phyloP scores from a whole-genome alignment of 2,113 vertebrate genomes.

The Osmerus mordax region DNA sequence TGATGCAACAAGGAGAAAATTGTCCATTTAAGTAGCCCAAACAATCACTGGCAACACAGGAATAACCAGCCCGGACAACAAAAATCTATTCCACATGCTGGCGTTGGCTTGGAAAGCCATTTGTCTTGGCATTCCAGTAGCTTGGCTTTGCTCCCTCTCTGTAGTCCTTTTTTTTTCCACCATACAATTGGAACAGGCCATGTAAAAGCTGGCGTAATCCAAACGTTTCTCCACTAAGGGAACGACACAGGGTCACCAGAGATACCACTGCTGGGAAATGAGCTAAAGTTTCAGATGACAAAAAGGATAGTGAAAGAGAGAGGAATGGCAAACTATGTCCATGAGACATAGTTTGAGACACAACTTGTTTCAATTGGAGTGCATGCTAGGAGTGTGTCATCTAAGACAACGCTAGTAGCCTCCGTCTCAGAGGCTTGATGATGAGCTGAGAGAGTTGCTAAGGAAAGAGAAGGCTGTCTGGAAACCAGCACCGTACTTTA shows the following conservation, averaged over 20 bases:
- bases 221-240: slow-evolving; percentile 55
- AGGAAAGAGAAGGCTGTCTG: too few relatives aligned
- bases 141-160: slow-evolving; percentile 57
- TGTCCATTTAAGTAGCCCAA: slow-evolving; percentile 68
- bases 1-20: slow-evolving; percentile 68
- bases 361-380: slow-evolving; percentile 21
- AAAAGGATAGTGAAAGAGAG: slow-evolving; percentile 25
- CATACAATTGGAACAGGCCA: slow-evolving; percentile 65
- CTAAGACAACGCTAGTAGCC: too few relatives aligned
- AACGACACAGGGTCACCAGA: slow-evolving; percentile 62
- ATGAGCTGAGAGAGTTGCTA: too few relatives aligned
- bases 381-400: too few relatives aligned
- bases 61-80: slow-evolving; percentile 71
- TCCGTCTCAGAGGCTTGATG: too few relatives aligned
- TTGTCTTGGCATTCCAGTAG: slow-evolving; percentile 73
- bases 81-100: slow-evolving; percentile 75
- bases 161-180: slow-evolving; percentile 59
- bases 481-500: too few relatives aligned
- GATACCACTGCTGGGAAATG: slow-evolving; percentile 69
- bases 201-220: slow-evolving; percentile 66
- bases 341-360: slow-evolving; percentile 27
- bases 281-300: slow-evolving; percentile 46
- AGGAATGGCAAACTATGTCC: slow-evolving; percentile 28
- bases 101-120: slow-evolving; percentile 61
- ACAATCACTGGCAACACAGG: slow-evolving; percentile 70